Percentiles rank a stretch among this genome's conserved stretches.
These are phyloP conservation scores for Grus americana DNA, from an alignment of 2,113 vertebrate species.

Conservation along the genomic window DNA sequence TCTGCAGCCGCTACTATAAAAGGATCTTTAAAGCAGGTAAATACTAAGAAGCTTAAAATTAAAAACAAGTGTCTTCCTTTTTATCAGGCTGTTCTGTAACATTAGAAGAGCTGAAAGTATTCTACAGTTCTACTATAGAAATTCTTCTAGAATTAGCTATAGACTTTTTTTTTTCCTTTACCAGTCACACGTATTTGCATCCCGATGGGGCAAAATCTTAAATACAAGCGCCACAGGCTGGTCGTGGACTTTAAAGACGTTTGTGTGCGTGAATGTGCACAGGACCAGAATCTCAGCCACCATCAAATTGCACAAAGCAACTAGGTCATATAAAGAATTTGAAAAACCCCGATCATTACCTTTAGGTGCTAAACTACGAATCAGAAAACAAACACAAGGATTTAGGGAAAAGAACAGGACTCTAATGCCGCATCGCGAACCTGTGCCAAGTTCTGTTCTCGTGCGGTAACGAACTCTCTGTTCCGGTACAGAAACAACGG, in stretches of 20 bases:
- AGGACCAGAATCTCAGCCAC: background rate
- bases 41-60: background rate
- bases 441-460: background rate
- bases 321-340: background rate
- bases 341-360: background rate
- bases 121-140: background rate
- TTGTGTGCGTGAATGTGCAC: background rate
- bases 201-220: background rate
- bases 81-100: background rate
- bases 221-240: background rate
- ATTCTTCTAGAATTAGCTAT: background rate
- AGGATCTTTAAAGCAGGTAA: background rate
- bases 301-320: background rate
- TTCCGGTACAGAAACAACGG: background rate
- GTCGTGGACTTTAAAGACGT: background rate
- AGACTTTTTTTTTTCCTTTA: background rate
- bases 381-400: background rate
- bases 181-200: background rate
- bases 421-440: fast-evolving
- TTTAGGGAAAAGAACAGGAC: background rate
- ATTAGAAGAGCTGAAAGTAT: background rate
- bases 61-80: background rate
- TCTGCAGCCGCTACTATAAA: background rate
- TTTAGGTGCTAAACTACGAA: background rate
- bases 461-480: background rate